phyloP scores from a whole-genome alignment of 2,113 vertebrate species.

The Xenopus borealis region DNA sequence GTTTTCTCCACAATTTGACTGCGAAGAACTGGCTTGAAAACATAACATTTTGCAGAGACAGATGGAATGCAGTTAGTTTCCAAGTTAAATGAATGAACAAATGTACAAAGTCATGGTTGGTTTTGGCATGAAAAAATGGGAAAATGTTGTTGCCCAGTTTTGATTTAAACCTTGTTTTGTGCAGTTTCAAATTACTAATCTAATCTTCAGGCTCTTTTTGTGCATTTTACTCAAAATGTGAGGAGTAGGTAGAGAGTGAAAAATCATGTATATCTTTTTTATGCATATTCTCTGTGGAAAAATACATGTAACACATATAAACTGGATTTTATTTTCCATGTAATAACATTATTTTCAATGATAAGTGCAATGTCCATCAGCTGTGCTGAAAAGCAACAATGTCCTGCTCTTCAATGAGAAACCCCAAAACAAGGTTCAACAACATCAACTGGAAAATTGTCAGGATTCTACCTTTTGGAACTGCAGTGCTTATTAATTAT shows the following conservation, averaged over 20 bases:
- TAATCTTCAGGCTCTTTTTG: background rate
- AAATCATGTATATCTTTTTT: too few relatives aligned
- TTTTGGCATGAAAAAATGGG: constrained; percentile 49
- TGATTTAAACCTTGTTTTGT: constrained; percentile 46
- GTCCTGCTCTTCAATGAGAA: too few relatives aligned
- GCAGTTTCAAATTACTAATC: background rate
- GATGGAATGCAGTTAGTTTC: constrained; percentile 61
- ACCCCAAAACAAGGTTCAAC: too few relatives aligned
- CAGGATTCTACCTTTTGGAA: too few relatives aligned
- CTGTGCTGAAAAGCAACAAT: too few relatives aligned
- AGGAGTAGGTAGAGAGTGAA: too few relatives aligned
- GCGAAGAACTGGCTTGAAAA: constrained; percentile 47
- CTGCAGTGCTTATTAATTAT: too few relatives aligned
- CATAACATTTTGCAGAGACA: constrained; percentile 53
- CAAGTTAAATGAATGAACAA: constrained; percentile 55
- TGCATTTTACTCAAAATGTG: background rate
- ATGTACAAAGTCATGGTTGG: constrained; percentile 52
- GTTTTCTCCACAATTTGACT: constrained; percentile 39
- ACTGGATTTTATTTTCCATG: too few relatives aligned
- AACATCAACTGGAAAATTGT: too few relatives aligned
- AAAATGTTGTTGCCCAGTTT: constrained; percentile 47
- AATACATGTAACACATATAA: background rate
- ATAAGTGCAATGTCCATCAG: too few relatives aligned
- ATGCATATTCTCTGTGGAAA: too few relatives aligned
- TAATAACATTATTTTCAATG: too few relatives aligned